Evolutionary conservation across 2,888 invertebrate species (phyloP).

Genomic region (Andrena bicolor): DNA sequence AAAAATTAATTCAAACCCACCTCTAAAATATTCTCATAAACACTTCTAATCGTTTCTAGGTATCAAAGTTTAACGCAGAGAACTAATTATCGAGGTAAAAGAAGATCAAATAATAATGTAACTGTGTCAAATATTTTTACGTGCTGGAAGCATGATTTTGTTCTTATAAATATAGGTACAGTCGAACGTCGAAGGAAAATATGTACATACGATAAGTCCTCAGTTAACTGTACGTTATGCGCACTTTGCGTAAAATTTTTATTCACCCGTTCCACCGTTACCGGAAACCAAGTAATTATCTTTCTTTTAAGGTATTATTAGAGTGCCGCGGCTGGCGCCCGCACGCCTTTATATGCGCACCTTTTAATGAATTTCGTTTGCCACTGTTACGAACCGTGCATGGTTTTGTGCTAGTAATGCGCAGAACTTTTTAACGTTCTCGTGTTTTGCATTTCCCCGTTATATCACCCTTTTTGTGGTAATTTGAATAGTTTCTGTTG

Average conservation of each 20-base stretch:
- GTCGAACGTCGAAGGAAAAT: constrained; percentile 4
- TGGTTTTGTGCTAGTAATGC: background rate
- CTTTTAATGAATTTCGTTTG: constrained; percentile 44
- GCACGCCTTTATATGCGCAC: background rate
- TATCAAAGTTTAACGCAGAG: too few species aligned
- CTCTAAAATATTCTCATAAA: too few species aligned
- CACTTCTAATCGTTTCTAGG: too few species aligned
- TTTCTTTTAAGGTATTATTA: constrained; percentile 17
- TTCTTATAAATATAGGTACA: background rate
- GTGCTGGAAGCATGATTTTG: too few species aligned
- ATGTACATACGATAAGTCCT: background rate
- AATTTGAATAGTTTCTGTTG: constrained; percentile 17
- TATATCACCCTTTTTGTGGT: constrained; percentile 4
- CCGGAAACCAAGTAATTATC: constrained; percentile 24
- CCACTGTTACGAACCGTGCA: constrained; percentile 10
- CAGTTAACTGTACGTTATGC: constrained; percentile 8
- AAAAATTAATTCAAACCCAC: too few species aligned
- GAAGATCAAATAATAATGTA: too few species aligned
- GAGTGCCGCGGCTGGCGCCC: background rate
- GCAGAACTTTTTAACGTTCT: constrained; percentile 18
- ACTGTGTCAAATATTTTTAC: too few species aligned
- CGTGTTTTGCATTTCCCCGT: constrained; percentile 24
- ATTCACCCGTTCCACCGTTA: background rate
- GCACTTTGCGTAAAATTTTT: constrained; percentile 7
- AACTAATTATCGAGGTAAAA: too few species aligned